phyloP scores from a whole-genome alignment of 2,888 invertebrate species.

The Dorcus parallelipipedus region DNA sequence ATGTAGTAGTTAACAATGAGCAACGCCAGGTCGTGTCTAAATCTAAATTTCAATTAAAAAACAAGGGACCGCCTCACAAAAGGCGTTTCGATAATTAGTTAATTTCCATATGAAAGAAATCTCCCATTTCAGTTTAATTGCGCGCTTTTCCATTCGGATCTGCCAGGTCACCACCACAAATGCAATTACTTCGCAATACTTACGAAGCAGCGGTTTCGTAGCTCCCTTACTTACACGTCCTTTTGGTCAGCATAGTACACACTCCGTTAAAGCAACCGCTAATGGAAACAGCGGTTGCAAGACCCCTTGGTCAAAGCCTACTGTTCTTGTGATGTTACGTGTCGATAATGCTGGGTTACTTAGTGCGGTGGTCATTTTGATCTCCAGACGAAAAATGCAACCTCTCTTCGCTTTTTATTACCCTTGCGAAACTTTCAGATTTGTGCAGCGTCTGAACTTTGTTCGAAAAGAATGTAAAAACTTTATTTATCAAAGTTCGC shows the following conservation, averaged over 20 bases:
- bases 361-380: background rate
- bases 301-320: slow-evolving; percentile 3
- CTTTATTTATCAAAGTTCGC: slow-evolving; percentile 1
- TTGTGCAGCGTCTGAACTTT: background rate
- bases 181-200: slow-evolving; percentile 22
- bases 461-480: slow-evolving; percentile 1
- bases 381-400: background rate
- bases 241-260: slow-evolving; percentile 25
- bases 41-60: background rate
- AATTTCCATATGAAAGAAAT: slow-evolving; percentile 7
- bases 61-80: background rate
- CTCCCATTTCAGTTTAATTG: background rate
- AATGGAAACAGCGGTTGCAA: slow-evolving; percentile 26
- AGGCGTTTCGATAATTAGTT: slow-evolving; percentile 1
- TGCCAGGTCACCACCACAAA: slow-evolving; percentile 11
- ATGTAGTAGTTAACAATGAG: too few species aligned
- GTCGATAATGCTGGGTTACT: background rate
- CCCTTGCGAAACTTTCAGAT: background rate
- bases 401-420: background rate
- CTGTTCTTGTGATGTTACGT: slow-evolving; percentile 4
- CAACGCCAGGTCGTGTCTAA: too few species aligned
- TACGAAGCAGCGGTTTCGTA: slow-evolving; percentile 11
- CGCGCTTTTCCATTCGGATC: background rate
- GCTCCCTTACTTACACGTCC: slow-evolving; percentile 25
- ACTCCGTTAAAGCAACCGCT: slow-evolving; percentile 27